Conservation (phyloP, 2,797 vertebrate species). For the Sus cebifrons region DNA sequence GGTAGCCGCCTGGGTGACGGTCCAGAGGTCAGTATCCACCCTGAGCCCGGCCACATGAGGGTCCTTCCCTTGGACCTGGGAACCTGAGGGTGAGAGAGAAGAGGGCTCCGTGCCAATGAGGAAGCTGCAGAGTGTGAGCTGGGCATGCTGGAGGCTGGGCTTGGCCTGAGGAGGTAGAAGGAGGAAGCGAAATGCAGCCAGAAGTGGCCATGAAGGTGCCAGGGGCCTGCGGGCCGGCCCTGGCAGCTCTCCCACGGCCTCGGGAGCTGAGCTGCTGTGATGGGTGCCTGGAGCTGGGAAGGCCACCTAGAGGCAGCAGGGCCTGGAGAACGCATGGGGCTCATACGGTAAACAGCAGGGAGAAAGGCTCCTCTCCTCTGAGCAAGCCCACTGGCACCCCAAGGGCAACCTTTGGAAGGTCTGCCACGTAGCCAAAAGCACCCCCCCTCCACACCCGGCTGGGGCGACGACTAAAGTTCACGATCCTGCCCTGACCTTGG, state of each 20-base stretch:
- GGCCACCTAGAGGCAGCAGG: neutral
- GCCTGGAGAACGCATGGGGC: neutral
- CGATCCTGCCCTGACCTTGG: neutral
- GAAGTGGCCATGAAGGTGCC: too few relatives aligned
- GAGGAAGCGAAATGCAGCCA: too few relatives aligned
- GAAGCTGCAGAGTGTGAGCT: neutral
- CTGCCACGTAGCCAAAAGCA: rapidly evolving
- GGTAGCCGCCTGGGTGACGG: neutral
- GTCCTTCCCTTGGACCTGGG: neutral
- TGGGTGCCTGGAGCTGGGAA: too few relatives aligned
- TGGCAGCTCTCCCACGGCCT: neutral
- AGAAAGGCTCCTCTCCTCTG: neutral
- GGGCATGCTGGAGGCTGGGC: rapidly evolving
- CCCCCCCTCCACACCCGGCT: too few relatives aligned
- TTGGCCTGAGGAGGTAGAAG: neutral
- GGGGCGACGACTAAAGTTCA: neutral
- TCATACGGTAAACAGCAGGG: too few relatives aligned
- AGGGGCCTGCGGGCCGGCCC: neutral
- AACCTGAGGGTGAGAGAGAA: neutral
- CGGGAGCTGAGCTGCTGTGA: neutral
- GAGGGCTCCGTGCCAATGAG: neutral
- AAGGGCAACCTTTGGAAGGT: neutral
- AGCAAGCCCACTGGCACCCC: neutral
- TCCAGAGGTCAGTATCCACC: neutral
- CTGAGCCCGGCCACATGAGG: neutral